A percentile compares a stretch with the other conserved stretches of the same genome.
Evolutionary conservation across 1,140 invertebrate species (phyloP).

Genomic region (Planococcus citri): DNA sequence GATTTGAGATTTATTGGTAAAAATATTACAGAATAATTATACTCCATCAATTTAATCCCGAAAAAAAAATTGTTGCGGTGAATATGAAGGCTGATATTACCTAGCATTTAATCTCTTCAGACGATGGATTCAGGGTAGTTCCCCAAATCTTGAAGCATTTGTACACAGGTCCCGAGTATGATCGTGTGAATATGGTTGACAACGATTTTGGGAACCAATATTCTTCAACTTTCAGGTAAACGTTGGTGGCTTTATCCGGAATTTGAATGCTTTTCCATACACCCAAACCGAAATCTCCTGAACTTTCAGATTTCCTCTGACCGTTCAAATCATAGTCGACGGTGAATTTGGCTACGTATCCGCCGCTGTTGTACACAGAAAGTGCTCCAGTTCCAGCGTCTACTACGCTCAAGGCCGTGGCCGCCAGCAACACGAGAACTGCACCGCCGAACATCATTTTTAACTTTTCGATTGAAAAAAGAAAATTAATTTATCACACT

Average conservation of each 20-base stretch:
- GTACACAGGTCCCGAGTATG: neutral
- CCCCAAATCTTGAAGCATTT: conserved; percentile 21
- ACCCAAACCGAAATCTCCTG: conserved; percentile 3
- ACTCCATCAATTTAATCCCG: too few relatives aligned
- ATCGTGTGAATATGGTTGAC: neutral
- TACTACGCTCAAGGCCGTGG: neutral
- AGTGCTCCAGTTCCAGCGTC: neutral
- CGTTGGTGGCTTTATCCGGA: conserved; percentile 1
- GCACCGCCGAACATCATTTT: too few relatives aligned
- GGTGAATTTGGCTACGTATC: conserved; percentile 14
- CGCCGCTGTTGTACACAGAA: neutral
- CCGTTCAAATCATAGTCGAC: conserved; percentile 12
- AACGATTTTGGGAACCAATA: neutral
- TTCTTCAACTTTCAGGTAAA: neutral
- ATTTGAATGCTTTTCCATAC: neutral
- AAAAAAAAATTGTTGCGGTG: too few relatives aligned
- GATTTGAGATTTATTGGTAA: too few relatives aligned
- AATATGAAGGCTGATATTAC: too few relatives aligned
- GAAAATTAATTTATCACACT: too few relatives aligned
- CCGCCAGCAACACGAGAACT: too few relatives aligned
- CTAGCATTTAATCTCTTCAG: too few relatives aligned
- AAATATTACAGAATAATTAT: too few relatives aligned
- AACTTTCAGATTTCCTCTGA: neutral
- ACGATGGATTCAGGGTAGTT: neutral
- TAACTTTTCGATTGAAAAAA: too few relatives aligned